Evolutionary conservation across 2,888 invertebrate species (phyloP), one percentile per base, ranked within the genome.

Genomic region (Pomacea canaliculata): DNA sequence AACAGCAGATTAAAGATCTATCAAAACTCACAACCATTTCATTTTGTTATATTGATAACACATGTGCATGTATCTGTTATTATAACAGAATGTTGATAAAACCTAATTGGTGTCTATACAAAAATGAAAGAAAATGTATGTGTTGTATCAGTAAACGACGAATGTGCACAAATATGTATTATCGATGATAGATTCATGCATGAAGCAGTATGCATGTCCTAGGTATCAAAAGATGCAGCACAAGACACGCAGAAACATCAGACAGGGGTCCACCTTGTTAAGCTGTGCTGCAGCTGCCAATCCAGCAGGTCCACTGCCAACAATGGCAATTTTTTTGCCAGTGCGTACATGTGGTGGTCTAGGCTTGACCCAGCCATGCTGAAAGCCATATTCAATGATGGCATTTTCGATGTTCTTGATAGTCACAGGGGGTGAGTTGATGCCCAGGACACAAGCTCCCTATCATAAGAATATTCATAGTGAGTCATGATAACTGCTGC

Each of bases 381-480:
- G 97, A 91, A 97, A 99, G 18, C 97, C 99, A 92, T 97, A 94
- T 92, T 99, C 99, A 85, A 99, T 98, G 90, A 99, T 99, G 76
- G 98, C 94, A 91, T 98, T 98, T 92, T 99, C 99, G 86, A 99
- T 99, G 91, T 98, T 98, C 92, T 99, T 99, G 91, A 99, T 99
- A 80, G 99, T 99, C 48, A 99, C 99, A 18, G 99, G 94, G 7
- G 98, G 97, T 86, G 97, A 96, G 37, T 96, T 97, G 89, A 99
- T 99, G 27, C 94, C 98, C 81, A 99, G 92, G 77, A 98, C 98
- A 91, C 99, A 99, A 7, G 99, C 97, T 71, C 97, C 99, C 91
- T 92, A 79, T 48, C 83, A 80, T 60, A 48, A 18, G 70, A 49
- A 37, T 37, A 37, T 37, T 37, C 37, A 27, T 5, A 5, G 37